Percentiles rank a stretch among this genome's conserved stretches.
Evolutionary conservation across 2,888 invertebrate species (phyloP).

Genomic region (Pammene aurita): DNA sequence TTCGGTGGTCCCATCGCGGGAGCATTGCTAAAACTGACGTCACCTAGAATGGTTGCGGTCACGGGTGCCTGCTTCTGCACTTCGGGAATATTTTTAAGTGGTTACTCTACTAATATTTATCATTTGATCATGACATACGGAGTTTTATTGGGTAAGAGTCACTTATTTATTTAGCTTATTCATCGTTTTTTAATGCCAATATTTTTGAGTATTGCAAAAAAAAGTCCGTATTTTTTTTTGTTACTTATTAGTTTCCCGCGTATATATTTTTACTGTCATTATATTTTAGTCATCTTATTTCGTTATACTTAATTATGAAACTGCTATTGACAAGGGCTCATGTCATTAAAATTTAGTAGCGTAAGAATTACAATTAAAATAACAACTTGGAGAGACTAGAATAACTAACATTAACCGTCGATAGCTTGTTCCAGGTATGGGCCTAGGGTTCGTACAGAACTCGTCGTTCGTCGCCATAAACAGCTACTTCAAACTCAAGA

Average conservation of each 20-base stretch:
- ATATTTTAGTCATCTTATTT: no score
- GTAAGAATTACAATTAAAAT: no score
- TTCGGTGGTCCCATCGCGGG: conserved; percentile 88
- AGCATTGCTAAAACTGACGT: conserved; percentile 82
- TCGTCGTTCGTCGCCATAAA: conserved; percentile 88
- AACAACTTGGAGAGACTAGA: neutral
- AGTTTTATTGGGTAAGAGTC: conserved; percentile 66
- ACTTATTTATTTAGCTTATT: neutral
- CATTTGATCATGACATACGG: conserved; percentile 78
- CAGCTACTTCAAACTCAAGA: conserved; percentile 86
- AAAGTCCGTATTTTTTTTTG: no score
- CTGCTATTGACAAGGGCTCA: no score
- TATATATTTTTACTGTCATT: no score
- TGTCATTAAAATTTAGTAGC: no score
- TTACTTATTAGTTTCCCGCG: no score
- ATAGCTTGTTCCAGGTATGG: conserved; percentile 79
- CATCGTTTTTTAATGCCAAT: no score
- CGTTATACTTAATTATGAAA: no score
- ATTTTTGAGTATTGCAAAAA: no score
- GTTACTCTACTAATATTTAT: conserved; percentile 71
- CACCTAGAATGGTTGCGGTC: conserved; percentile 73
- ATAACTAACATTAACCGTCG: conserved; percentile 17
- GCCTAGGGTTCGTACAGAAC: conserved; percentile 88
- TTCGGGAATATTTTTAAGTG: conserved; percentile 74
- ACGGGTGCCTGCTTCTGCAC: conserved; percentile 70